Evolutionary conservation across 2,797 vertebrate species (phyloP).

Genomic region (Galaxias olidus): DNA sequence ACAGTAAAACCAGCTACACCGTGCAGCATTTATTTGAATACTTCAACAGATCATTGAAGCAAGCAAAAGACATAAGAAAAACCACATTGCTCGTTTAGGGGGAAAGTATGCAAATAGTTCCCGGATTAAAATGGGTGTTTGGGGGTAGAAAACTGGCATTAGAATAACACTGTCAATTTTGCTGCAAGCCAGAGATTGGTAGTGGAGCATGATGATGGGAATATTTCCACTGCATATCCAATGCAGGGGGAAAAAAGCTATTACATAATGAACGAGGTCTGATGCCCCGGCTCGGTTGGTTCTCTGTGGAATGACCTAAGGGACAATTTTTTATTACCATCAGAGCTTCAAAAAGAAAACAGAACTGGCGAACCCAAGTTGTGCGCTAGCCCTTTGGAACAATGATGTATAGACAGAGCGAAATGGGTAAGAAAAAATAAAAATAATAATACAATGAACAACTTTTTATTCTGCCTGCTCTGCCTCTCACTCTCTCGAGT

Average conservation of each 20-base stretch:
- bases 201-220: constrained; percentile 3
- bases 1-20: too few species aligned
- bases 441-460: not conserved
- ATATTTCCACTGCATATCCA: constrained; percentile 3
- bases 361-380: constrained; percentile 22
- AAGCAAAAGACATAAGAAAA: too few species aligned
- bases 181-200: constrained; percentile 5
- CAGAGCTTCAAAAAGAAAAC: constrained; percentile 40
- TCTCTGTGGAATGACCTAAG: constrained; percentile 7
- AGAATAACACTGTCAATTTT: not conserved
- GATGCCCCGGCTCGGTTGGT: not conserved
- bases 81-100: too few species aligned
- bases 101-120: not conserved
- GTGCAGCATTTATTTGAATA: too few species aligned
- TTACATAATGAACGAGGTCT: constrained; percentile 17
- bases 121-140: constrained; percentile 1
- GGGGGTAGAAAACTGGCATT: not conserved
- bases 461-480: not conserved
- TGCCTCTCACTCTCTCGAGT: constrained; percentile 20
- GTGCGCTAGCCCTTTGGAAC: constrained; percentile 23
- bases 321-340: constrained; percentile 35
- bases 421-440: not conserved
- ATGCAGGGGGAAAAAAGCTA: constrained; percentile 4
- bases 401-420: constrained; percentile 11
- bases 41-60: too few species aligned